Evolutionary conservation across 2,797 vertebrate species (phyloP).

Genomic region (Sebastes taczanowskii): DNA sequence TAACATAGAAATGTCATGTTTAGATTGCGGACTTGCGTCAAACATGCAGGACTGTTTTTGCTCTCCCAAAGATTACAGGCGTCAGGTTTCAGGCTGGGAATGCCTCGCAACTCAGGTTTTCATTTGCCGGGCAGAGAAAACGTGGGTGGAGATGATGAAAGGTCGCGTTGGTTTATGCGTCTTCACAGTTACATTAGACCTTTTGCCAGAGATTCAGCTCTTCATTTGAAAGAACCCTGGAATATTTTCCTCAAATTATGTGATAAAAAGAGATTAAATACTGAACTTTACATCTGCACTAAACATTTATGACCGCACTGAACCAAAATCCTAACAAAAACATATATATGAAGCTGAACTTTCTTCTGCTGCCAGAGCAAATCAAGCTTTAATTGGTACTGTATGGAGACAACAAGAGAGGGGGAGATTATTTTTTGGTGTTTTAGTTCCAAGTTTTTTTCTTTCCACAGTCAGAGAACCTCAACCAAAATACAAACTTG

Average conservation of each 20-base stretch:
- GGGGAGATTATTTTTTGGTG: background rate
- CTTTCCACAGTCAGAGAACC: background rate
- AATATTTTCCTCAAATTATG: background rate
- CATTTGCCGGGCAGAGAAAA: constrained; percentile 31
- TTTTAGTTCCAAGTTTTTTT: background rate
- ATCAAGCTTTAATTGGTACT: background rate
- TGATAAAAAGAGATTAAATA: background rate
- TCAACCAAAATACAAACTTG: constrained; percentile 8
- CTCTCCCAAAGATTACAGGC: constrained; percentile 49
- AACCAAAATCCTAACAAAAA: background rate
- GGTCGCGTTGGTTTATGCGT: background rate
- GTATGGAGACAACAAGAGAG: background rate
- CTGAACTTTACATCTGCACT: background rate
- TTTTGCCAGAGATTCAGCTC: background rate
- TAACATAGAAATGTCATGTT: constrained; percentile 60
- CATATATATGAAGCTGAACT: background rate
- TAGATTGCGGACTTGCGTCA: constrained; percentile 54
- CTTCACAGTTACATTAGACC: background rate
- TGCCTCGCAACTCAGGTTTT: constrained; percentile 37
- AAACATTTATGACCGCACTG: background rate
- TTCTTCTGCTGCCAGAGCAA: background rate
- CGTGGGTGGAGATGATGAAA: constrained; percentile 31
- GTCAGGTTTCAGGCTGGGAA: constrained; percentile 57
- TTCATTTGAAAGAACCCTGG: background rate
- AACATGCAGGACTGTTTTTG: constrained; percentile 42